Evolutionary conservation across 2,888 invertebrate species (phyloP), one percentile per base, ranked within the genome.

Genomic region (Crioceris asparagi): DNA sequence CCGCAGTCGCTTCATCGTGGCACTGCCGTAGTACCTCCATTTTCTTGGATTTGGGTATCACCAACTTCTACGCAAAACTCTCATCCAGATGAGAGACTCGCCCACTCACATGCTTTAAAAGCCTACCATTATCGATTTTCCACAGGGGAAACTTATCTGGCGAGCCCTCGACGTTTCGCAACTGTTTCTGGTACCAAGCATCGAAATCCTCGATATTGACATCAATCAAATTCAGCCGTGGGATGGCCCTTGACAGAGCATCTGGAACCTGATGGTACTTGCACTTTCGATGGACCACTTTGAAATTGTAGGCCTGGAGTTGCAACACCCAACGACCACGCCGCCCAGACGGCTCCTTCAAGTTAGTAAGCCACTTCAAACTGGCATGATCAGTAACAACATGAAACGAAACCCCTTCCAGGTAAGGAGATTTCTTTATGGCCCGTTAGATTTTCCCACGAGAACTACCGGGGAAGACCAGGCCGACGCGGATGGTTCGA

Each of bases 261-360:
- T 45, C 43, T 6, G 45, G 45, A 5, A 41, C 41, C 3, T 36
- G 14, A 25, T 46, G 35, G 2, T 35, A 32, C 25, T 33, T 38
- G 1, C 43, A 43, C n/a, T 38, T 41, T 10, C 45, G 29, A 26
- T 44, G 40, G 11, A 47, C 25, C 4, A 54, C 30, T 2, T 43
- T 26, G 35, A 46, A 52, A 32, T 44, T 38, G 31, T 39, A 51
- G 7, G 33, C 46, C 17, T 49, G 50, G 2, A 36, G 23, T 4
- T 34, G 32, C 3, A 43, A 12, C 1, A 29, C 23, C 40, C 40
- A 43, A 16, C 40, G 31, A 4, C 27, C 37, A 2, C 40, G 15
- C 2, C 38, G 26, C 2, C 40, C 43, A 10, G 25, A 16, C 2
- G 47, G 40, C 23, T 49, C 37, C 32, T 51, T 46, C 4, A 37